These are phyloP conservation scores for Seladonia tumulorum DNA, from an alignment of 2,888 invertebrate genomes.

Conservation along the genomic window DNA sequence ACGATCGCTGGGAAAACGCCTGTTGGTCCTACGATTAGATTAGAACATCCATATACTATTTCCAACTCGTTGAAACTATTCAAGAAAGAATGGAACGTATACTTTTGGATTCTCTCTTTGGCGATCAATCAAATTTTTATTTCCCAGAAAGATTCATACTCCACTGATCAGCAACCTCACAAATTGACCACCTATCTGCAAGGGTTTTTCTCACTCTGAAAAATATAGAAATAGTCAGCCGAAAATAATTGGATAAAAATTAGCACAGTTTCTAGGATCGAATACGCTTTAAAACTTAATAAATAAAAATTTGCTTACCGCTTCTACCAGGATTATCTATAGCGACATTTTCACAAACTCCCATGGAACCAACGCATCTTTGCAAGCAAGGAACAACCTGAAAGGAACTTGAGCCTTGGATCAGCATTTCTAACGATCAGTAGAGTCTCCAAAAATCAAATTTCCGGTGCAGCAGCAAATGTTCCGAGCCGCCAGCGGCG, in stretches of 20 bases:
- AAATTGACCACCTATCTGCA: too few species aligned
- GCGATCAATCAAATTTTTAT: too few species aligned
- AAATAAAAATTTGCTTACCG: too few species aligned
- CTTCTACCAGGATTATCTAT: too few species aligned
- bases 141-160: too few species aligned
- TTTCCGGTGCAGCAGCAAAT: not conserved
- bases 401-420: not conserved
- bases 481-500: not conserved
- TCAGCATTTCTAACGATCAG: not conserved
- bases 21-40: too few species aligned
- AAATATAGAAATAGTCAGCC: not conserved
- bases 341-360: not conserved
- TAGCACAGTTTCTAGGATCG: not conserved
- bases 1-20: conserved; percentile 15
- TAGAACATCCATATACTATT: too few species aligned
- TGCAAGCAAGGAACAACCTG: not conserved
- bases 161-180: too few species aligned
- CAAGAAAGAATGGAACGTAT: too few species aligned
- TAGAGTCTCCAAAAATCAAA: not conserved
- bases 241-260: not conserved
- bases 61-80: too few species aligned
- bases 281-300: not conserved
- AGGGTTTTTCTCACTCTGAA: not conserved
- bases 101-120: too few species aligned
- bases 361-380: not conserved